phyloP scores from a whole-genome alignment of 2,113 vertebrate species.

The Petaurus breviceps region DNA sequence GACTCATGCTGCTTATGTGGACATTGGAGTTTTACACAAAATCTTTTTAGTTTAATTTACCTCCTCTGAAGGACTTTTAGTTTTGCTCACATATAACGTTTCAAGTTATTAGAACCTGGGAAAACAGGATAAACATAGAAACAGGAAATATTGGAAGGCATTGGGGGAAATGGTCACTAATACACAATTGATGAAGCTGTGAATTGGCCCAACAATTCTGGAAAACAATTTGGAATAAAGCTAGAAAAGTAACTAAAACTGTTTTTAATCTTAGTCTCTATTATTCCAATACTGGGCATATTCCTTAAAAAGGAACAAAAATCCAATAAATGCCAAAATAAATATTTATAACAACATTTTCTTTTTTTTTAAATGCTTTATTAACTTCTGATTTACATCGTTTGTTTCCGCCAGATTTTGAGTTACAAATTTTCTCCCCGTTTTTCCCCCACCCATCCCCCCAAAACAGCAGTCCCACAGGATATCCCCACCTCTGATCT shows the following conservation, averaged over 20 bases:
- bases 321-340: neutral
- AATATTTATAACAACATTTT: neutral
- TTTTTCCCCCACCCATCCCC: no score
- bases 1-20: neutral
- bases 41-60: neutral
- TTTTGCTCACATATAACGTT: neutral
- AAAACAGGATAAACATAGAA: neutral
- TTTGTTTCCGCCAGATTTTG: no score
- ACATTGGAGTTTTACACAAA: neutral
- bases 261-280: neutral
- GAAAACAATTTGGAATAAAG: neutral
- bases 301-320: neutral
- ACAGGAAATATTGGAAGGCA: neutral
- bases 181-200: neutral
- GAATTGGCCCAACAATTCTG: neutral
- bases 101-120: neutral
- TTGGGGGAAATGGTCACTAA: neutral
- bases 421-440: no score
- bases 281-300: neutral
- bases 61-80: neutral
- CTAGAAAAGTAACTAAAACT: neutral
- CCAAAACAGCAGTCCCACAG: no score
- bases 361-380: no score
- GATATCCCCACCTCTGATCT: no score
- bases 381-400: no score